Evolutionary conservation across 37 sponge, comb jelly and placozoan genomes (phyloP).

Genomic region (Crambe crambe): DNA sequence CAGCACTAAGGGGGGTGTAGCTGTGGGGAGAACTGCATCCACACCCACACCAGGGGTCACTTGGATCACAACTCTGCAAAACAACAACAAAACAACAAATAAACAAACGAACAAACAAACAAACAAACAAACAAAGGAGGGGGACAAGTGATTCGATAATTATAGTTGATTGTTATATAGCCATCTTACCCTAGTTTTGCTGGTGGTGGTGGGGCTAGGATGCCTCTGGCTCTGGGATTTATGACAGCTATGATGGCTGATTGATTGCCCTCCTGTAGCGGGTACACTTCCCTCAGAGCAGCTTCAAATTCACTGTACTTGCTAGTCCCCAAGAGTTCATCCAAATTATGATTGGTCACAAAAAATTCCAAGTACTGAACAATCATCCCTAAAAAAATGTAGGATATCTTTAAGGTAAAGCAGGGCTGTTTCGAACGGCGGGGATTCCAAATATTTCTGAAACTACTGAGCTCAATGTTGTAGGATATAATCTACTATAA

Average conservation of each 20-base stretch:
- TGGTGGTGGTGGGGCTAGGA: slow-evolving; percentile 8
- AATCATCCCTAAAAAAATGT: background rate
- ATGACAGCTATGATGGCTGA: background rate
- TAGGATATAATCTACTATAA: too few species aligned
- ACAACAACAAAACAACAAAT: background rate
- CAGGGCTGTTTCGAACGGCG: too few species aligned
- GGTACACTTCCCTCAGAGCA: background rate
- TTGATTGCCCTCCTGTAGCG: background rate
- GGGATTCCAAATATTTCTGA: too few species aligned
- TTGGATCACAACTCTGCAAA: slow-evolving; percentile 2
- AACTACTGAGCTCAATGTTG: too few species aligned
- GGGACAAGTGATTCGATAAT: background rate
- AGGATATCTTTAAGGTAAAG: too few species aligned
- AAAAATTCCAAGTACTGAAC: background rate
- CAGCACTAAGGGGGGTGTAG: background rate
- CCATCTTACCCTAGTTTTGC: slow-evolving; percentile 12
- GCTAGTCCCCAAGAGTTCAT: background rate
- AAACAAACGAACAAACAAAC: background rate
- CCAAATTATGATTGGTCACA: slow-evolving; percentile 5
- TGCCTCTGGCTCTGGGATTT: background rate
- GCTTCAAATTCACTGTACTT: background rate
- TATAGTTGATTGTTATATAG: background rate
- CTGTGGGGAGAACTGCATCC: background rate
- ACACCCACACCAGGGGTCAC: slow-evolving; percentile 1
- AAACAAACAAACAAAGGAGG: background rate